Conservation (phyloP, 2,113 vertebrate genomes). For the Rhynchomys soricoides region DNA sequence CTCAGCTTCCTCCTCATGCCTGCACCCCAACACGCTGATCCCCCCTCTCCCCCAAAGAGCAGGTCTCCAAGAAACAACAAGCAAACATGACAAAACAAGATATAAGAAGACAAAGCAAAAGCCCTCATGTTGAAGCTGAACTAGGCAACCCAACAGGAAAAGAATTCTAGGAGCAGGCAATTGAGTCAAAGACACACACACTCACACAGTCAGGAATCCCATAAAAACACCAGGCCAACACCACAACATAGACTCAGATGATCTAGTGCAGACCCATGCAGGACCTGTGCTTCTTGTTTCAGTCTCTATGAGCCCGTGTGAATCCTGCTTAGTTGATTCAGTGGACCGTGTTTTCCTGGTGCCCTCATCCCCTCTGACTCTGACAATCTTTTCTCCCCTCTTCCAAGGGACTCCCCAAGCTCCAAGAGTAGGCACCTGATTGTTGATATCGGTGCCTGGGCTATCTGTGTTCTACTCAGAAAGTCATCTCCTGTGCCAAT, state of each 20-base stretch:
- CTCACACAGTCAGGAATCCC: too few relatives aligned
- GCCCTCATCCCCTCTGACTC: neutral
- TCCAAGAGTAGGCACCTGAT: neutral
- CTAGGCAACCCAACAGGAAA: neutral
- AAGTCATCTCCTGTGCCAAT: too few relatives aligned
- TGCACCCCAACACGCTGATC: accelerated
- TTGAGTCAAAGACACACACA: too few relatives aligned
- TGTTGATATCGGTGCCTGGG: too few relatives aligned
- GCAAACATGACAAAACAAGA: neutral
- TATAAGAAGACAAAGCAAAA: neutral
- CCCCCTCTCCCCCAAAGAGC: neutral
- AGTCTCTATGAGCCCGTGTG: neutral
- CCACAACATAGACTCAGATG: neutral
- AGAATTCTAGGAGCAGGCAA: too few relatives aligned
- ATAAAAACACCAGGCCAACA: neutral
- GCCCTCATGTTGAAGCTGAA: too few relatives aligned
- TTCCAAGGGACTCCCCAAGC: neutral
- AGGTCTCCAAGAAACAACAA: neutral
- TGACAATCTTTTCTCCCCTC: neutral
- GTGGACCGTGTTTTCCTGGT: neutral
- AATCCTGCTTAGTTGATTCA: neutral
- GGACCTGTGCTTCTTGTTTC: neutral
- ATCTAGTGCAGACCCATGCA: neutral
- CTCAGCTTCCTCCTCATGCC: neutral
- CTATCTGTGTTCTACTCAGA: too few relatives aligned